These are phyloP conservation scores for Xylocampa areola DNA, from an alignment of 2,888 invertebrate species.

Conservation along the genomic window DNA sequence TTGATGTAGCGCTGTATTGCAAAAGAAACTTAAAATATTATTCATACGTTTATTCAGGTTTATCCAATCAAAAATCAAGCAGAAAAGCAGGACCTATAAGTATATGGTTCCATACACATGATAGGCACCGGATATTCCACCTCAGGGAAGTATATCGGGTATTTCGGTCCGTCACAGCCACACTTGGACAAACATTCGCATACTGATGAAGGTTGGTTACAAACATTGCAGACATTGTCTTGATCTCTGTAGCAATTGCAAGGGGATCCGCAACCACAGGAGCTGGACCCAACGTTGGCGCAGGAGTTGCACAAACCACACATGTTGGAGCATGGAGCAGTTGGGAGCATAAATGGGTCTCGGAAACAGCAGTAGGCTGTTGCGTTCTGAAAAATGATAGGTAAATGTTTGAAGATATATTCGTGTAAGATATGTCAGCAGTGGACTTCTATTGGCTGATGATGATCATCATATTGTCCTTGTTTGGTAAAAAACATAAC, in stretches of 20 bases:
- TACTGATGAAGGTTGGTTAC: constrained; percentile 47
- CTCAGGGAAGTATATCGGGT: constrained; percentile 73
- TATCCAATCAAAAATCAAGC: constrained; percentile 16
- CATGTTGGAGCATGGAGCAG: constrained; percentile 50
- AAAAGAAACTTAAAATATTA: too few species aligned
- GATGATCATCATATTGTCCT: too few species aligned
- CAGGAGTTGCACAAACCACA: constrained; percentile 50
- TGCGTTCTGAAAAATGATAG: constrained; percentile 56
- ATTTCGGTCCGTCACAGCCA: constrained; percentile 28
- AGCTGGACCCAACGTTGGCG: constrained; percentile 1
- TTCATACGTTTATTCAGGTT: not conserved
- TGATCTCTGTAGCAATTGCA: constrained; percentile 63
- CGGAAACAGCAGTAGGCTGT: constrained; percentile 65
- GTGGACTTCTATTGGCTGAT: too few species aligned
- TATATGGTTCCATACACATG: constrained; percentile 69
- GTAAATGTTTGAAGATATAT: too few species aligned
- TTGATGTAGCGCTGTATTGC: too few species aligned
- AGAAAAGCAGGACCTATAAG: constrained; percentile 58
- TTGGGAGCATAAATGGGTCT: constrained; percentile 55
- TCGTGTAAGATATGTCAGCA: too few species aligned
- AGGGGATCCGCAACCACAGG: constrained; percentile 28
- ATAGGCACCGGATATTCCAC: constrained; percentile 72
- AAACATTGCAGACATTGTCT: constrained; percentile 55
- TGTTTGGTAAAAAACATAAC: too few species aligned
- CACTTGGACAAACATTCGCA: constrained; percentile 51